Conservation (phyloP, 2,888 invertebrate genomes). For the Germaria angustata region DNA sequence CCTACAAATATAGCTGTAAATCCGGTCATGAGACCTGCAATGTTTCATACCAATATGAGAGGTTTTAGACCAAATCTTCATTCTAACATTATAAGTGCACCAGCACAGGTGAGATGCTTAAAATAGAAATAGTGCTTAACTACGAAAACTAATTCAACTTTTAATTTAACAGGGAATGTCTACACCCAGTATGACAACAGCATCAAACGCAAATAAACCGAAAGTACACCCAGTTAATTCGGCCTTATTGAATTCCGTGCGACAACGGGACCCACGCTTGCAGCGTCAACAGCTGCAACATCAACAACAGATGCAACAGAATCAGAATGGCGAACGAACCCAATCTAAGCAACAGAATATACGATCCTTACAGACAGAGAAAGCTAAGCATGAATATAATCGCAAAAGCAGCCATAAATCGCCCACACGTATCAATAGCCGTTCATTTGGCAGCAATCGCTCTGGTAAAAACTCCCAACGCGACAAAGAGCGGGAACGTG, state of each 20-base stretch:
- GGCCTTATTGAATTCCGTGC: slow-evolving; percentile 79
- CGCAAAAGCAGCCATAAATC: slow-evolving; percentile 74
- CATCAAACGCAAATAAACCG: slow-evolving; percentile 69
- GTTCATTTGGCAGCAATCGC: slow-evolving; percentile 52
- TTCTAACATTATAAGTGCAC: slow-evolving; percentile 66
- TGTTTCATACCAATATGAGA: slow-evolving; percentile 69
- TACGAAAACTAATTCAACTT: not conserved
- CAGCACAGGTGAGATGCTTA: slow-evolving; percentile 67
- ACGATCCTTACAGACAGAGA: slow-evolving; percentile 14
- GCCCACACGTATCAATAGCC: slow-evolving; percentile 68
- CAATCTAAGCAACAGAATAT: slow-evolving; percentile 44
- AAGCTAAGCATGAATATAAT: slow-evolving; percentile 45
- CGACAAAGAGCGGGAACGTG: slow-evolving; percentile 70
- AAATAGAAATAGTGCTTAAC: not conserved
- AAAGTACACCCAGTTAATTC: slow-evolving; percentile 83
- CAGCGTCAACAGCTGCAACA: slow-evolving; percentile 75
- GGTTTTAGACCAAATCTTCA: slow-evolving; percentile 68
- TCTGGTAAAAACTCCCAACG: slow-evolving; percentile 70
- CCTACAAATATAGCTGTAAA: slow-evolving; percentile 54
- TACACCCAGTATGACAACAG: slow-evolving; percentile 6
- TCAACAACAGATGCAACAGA: slow-evolving; percentile 72
- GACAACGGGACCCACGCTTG: slow-evolving; percentile 80
- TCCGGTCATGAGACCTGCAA: slow-evolving; percentile 53
- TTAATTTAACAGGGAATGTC: slow-evolving; percentile 23
- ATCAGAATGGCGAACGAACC: slow-evolving; percentile 53